Evolutionary conservation across 2,888 invertebrate genomes (phyloP), one percentile per base, ranked within the genome.

Genomic region (Trichogramma dendrolimi): DNA sequence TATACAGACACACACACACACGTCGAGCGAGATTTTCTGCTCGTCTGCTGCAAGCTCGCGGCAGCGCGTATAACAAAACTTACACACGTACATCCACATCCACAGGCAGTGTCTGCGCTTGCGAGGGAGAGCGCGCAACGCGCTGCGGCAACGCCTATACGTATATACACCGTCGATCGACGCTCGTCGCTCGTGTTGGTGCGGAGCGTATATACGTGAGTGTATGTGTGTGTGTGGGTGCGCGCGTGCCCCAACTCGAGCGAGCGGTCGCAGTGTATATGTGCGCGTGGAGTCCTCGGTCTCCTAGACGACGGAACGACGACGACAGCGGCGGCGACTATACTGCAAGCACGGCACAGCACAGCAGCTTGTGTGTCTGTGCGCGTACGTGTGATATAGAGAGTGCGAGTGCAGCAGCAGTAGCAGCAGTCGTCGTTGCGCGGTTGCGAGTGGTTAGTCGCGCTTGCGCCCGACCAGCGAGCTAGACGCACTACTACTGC

Each of bases 271-370:
- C 27, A 27, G 27, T 27, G 27, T 27, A 2, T 27, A 27, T 27
- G 3, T 27, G 27, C 3, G 27, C 27, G 2, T 11, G 52, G 48
- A 50, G 58, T 39, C n/a, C 55, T 40, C 42, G 57, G 57, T 56
- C 51, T 38, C 61, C 61, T 57, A 57, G 57, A 61, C 61, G 48
- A 57, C 61, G 57, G 43, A 14, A 6, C 48, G 48, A 7, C 14
- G 11, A 27, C 5, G 11, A 27, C 48, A 2, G 14, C 4, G 11
- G 7, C n/a, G 8, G n/a, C 5, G 47, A 11, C 47, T n/a, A 11
- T 5, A 10, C 10, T 5, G 8, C 48, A 48, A 11, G 27, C 11
- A 48, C 5, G n/a, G 14, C n/a, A 11, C 5, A 11, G 47, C 11
- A 5, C 11, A 5, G 6, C 10, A 6, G 5, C 11, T 48, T 27